Percentiles rank a stretch among this genome's conserved stretches.
Conservation (phyloP, 2,797 vertebrate species). For the Gallinago solitaria region DNA sequence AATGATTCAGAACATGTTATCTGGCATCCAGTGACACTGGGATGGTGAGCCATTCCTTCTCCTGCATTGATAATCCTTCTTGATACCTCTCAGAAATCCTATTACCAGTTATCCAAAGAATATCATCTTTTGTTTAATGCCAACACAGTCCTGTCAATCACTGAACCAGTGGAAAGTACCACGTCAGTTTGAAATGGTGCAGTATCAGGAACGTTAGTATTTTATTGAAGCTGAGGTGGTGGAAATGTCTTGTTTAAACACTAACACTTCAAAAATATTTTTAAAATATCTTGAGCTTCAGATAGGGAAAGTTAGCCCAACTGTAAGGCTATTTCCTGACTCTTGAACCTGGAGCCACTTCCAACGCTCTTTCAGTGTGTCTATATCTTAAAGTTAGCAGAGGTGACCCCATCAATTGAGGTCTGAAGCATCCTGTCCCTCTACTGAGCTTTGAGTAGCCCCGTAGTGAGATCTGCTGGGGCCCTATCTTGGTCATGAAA, state of each 20-base stretch:
- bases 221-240: neutral
- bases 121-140: neutral
- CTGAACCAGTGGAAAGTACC: neutral
- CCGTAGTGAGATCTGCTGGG: neutral
- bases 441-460: neutral
- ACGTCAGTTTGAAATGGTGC: neutral
- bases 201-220: neutral
- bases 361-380: neutral
- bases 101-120: neutral
- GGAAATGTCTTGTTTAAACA: neutral
- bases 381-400: neutral
- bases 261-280: neutral
- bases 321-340: neutral
- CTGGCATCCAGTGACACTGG: neutral
- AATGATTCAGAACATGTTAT: neutral
- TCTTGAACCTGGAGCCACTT: neutral
- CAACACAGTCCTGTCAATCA: neutral
- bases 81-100: neutral
- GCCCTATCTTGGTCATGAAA: rapidly evolving
- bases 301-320: neutral
- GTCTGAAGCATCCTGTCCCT: neutral
- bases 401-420: neutral
- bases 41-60: neutral
- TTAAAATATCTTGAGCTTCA: neutral
- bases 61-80: neutral